phyloP scores from a whole-genome alignment of 2,113 vertebrate genomes.

The Campylomormyrus tamandua region DNA sequence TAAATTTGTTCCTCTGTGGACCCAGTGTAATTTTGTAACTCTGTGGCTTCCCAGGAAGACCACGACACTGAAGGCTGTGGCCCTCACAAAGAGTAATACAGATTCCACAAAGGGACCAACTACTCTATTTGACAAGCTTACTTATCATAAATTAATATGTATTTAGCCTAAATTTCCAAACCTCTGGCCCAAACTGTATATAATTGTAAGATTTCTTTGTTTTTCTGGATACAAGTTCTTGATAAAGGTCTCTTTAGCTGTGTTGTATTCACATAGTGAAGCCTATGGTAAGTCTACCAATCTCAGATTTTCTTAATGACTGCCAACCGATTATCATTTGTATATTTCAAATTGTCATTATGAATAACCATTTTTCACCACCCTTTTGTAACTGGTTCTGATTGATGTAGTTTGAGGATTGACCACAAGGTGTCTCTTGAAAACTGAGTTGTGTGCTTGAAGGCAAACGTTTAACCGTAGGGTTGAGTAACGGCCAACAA shows the following conservation, averaged over 20 bases:
- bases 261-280: not conserved
- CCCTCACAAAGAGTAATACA: not conserved
- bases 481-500: not conserved
- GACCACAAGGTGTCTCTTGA: slow-evolving; percentile 7
- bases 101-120: not conserved
- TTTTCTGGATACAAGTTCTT: not conserved
- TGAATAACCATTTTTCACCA: not conserved
- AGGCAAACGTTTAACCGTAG: not conserved
- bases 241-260: not conserved
- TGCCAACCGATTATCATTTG: not conserved
- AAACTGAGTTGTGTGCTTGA: not conserved
- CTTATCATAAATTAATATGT: not conserved
- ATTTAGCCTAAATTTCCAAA: not conserved
- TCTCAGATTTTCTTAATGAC: not conserved
- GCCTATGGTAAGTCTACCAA: not conserved
- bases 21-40: not conserved
- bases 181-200: not conserved
- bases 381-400: not conserved
- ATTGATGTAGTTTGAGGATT: not conserved
- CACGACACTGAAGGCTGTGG: not conserved
- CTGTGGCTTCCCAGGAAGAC: not conserved
- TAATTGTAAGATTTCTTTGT: not conserved
- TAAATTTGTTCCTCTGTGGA: not conserved
- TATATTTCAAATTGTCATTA: not conserved
- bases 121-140: not conserved